Percentiles rank a stretch among this genome's conserved stretches.
phyloP scores from a whole-genome alignment of 2,888 invertebrate species.

The Alloscopus bannaensis region DNA sequence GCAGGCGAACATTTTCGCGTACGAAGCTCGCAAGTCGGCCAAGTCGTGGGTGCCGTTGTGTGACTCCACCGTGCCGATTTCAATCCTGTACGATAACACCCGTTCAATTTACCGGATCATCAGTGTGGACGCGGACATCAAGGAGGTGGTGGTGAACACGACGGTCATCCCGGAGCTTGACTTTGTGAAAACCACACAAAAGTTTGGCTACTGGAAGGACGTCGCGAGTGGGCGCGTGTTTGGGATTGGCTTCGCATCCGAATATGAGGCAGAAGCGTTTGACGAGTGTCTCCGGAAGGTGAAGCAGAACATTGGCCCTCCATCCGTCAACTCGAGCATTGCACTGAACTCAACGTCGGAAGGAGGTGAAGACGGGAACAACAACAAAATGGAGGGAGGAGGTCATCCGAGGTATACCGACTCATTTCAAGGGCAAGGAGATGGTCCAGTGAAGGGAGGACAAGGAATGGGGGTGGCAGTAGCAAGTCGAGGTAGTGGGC shows the following conservation, averaged over 20 bases:
- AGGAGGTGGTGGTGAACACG: conserved; percentile 55
- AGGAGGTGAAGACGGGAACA: neutral
- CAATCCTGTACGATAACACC: conserved; percentile 54
- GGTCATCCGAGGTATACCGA: neutral
- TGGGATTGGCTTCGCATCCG: conserved; percentile 61
- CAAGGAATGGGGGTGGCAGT: neutral
- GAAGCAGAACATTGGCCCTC: conserved; percentile 43
- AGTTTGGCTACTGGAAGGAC: conserved; percentile 63
- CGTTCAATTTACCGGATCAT: conserved; percentile 55
- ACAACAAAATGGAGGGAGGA: neutral
- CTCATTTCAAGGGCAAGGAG: conserved; percentile 24
- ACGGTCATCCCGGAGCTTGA: conserved; percentile 51
- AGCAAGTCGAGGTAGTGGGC: neutral
- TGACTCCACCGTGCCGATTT: conserved; percentile 47
- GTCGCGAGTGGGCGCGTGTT: conserved; percentile 43
- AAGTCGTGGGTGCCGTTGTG: conserved; percentile 50
- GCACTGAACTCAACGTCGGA: neutral
- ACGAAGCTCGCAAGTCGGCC: conserved; percentile 32
- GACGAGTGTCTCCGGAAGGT: conserved; percentile 50
- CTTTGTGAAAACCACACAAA: conserved; percentile 55
- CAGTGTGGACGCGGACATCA: conserved; percentile 51
- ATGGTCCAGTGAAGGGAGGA: neutral
- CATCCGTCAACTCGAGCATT: conserved; percentile 30
- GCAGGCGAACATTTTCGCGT: conserved; percentile 45
- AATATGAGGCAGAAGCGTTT: conserved; percentile 48